Conservation (phyloP, 1,140 invertebrate species). For the Drosophila mauritiana region DNA sequence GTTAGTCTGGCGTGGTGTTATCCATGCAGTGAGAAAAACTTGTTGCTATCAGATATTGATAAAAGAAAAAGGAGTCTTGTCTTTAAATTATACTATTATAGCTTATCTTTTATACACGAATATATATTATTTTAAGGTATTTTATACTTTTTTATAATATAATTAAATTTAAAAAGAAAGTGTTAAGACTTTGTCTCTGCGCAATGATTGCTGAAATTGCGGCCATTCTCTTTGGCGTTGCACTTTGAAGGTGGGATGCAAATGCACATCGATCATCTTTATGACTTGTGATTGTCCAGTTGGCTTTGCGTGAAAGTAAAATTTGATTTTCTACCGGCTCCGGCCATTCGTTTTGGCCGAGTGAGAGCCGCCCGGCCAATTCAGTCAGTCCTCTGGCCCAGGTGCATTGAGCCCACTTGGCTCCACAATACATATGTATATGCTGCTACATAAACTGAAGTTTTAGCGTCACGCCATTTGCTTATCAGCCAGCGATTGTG, state of each 20-base stretch:
- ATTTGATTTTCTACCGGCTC: constrained; percentile 67
- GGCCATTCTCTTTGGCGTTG: constrained; percentile 47
- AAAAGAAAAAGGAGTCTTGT: no score
- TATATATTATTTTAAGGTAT: no score
- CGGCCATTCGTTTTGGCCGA: constrained; percentile 47
- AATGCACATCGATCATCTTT: constrained; percentile 80
- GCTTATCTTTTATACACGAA: no score
- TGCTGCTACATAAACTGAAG: constrained; percentile 5
- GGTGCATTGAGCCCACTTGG: constrained; percentile 15
- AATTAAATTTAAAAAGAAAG: background rate
- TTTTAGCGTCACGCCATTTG: constrained; percentile 39
- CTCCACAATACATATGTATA: background rate
- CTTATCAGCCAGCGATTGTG: constrained; percentile 22
- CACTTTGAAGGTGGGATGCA: constrained; percentile 59
- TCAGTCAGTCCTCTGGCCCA: background rate
- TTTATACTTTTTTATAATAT: no score
- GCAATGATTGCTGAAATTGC: constrained; percentile 48
- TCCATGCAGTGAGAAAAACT: constrained; percentile 10
- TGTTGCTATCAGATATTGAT: background rate
- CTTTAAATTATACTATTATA: no score
- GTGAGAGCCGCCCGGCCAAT: constrained; percentile 49
- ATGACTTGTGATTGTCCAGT: constrained; percentile 70
- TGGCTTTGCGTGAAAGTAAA: constrained; percentile 75
- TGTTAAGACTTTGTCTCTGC: constrained; percentile 1
- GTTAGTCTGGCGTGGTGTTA: constrained; percentile 29